phyloP scores from a whole-genome alignment of 1,140 invertebrate genomes.

The Drosophila rufa region DNA sequence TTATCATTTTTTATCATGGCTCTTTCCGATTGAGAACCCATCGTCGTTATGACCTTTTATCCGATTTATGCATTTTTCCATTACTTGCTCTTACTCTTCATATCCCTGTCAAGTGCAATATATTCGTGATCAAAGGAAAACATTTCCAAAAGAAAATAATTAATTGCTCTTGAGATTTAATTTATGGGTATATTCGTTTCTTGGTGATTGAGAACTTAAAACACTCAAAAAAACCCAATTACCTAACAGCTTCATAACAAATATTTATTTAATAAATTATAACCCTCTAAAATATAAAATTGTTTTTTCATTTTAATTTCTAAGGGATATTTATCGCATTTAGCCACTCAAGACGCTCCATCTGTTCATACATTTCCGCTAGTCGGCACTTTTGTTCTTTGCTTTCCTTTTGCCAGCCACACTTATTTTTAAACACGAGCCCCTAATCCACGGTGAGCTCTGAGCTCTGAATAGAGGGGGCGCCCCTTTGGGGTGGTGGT shows the following conservation, averaged over 20 bases:
- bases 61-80: background rate
- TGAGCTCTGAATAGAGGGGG: slow-evolving; percentile 3
- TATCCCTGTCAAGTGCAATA: background rate
- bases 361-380: slow-evolving; percentile 8
- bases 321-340: no score
- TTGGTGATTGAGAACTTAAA: background rate
- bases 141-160: slow-evolving; percentile 3
- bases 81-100: background rate
- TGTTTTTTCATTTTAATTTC: background rate
- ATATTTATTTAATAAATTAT: background rate
- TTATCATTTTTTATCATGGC: slow-evolving; percentile 14
- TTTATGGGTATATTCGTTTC: slow-evolving; percentile 1
- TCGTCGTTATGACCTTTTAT: background rate
- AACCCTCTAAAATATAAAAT: background rate
- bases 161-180: slow-evolving; percentile 6
- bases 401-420: slow-evolving; percentile 15
- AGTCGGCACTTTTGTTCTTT: slow-evolving; percentile 30
- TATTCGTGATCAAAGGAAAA: slow-evolving; percentile 5
- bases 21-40: slow-evolving; percentile 9
- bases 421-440: slow-evolving; percentile 45
- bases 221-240: no score
- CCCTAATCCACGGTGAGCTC: slow-evolving; percentile 31
- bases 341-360: background rate
- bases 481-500: slow-evolving; percentile 6
- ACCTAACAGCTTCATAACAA: background rate